Evolutionary conservation across 2,888 invertebrate genomes (phyloP).

Genomic region (Philaethria dido): DNA sequence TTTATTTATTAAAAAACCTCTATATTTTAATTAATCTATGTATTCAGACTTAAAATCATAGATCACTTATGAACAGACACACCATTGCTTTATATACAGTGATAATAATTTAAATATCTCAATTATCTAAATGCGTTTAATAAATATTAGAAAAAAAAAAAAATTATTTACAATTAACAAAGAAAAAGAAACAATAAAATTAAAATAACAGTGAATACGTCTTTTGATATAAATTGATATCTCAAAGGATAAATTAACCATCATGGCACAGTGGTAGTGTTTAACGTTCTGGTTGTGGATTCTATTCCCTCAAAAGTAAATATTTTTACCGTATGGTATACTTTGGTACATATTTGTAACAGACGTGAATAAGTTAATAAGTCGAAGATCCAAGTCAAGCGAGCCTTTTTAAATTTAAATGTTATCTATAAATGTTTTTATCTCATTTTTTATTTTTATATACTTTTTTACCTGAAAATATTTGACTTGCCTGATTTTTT

Average conservation of each 20-base stretch:
- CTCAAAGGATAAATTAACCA: too few species aligned
- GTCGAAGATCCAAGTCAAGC: too few species aligned
- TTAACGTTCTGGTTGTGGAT: background rate
- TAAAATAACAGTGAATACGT: background rate
- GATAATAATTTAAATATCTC: background rate
- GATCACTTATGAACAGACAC: background rate
- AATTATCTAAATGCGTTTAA: constrained; percentile 17
- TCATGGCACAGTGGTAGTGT: too few species aligned
- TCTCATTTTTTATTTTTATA: too few species aligned
- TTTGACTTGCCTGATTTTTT: too few species aligned
- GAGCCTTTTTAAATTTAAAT: too few species aligned
- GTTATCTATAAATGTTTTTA: too few species aligned
- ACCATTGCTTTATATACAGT: constrained; percentile 18
- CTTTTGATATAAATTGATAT: background rate
- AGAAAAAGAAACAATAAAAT: background rate
- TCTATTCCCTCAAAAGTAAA: too few species aligned
- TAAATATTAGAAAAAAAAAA: background rate
- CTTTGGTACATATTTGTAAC: too few species aligned
- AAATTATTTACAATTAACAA: constrained; percentile 19
- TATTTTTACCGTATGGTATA: too few species aligned
- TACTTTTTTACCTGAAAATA: too few species aligned
- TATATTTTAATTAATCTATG: background rate
- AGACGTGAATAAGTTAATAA: too few species aligned
- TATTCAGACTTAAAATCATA: background rate
- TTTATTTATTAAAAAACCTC: background rate